Evolutionary conservation across 92 coral and sea anemone species (phyloP).

Genomic region (Palythoa caribaeorum): DNA sequence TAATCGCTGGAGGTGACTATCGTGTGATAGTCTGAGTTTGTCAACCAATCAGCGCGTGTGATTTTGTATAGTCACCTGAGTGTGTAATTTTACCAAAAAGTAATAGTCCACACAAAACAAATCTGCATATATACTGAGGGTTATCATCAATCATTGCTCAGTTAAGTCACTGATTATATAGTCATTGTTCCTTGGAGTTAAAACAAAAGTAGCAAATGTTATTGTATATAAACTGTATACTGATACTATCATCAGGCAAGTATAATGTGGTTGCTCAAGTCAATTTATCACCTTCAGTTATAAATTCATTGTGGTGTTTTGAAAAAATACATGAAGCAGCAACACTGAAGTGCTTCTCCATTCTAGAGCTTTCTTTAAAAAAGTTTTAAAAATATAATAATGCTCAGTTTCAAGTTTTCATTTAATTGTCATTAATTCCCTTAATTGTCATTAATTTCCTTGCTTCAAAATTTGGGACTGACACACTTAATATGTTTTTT

Average conservation of each 20-base stretch:
- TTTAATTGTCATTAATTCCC: slow-evolving; percentile 19
- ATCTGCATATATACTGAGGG: not conserved
- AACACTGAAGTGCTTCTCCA: slow-evolving; percentile 15
- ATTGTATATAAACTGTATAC: not conserved
- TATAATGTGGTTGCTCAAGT: slow-evolving; percentile 8
- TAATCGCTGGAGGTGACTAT: too few relatives aligned
- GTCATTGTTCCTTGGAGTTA: not conserved
- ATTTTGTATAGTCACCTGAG: too few relatives aligned
- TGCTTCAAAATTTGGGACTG: slow-evolving; percentile 8
- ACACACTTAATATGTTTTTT: not conserved
- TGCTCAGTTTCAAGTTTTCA: slow-evolving; percentile 10
- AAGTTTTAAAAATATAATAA: slow-evolving; percentile 12
- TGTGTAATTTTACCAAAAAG: too few relatives aligned
- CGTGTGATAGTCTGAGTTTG: too few relatives aligned
- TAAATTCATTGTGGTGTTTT: slow-evolving; percentile 1
- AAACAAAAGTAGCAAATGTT: not conserved
- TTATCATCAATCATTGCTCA: not conserved
- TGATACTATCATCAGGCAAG: slow-evolving; percentile 9
- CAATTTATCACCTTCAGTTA: slow-evolving; percentile 21
- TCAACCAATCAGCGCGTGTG: too few relatives aligned
- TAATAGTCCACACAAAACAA: too few relatives aligned
- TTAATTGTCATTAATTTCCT: not conserved
- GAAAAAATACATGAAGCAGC: not conserved
- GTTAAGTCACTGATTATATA: not conserved
- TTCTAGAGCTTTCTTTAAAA: slow-evolving; percentile 22